Base-by-base conservation (phyloP, 2,113 vertebrate species). In the Campylomormyrus tamandua region DNA sequence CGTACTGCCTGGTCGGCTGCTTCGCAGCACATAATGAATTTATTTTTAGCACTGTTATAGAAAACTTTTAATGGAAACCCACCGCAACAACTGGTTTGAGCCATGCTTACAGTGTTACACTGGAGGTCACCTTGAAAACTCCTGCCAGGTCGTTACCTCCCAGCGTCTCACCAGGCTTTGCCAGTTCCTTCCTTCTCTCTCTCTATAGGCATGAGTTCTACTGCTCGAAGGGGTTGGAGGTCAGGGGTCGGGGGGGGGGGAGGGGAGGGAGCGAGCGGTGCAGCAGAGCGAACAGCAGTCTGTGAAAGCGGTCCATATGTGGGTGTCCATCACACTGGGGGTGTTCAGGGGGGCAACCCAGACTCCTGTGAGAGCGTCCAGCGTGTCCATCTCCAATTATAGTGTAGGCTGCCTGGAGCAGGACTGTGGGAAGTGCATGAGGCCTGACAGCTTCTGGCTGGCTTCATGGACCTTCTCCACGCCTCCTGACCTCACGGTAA, bases 281-380 rank as follows among this genome's bases (percentile, higher is more conserved):
- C 91, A 92, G 88, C n/a, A 86, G 91, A 89, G 90, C 91, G 91
- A 93, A 92, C 94, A 88, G 93, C 89, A 90, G 92, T 90, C 90
- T 80, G 49, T 89, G 66, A 70, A 88, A 80, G 90, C 91, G 87
- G 87, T 90, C 92, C 94, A 95, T 52, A 42, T 94, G 95, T 94
- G 92, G 92, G 87, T 0, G 94, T 95, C 95, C 91, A 91, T 94
- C 94, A 95, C 87, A 90, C 53, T 91, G 83, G 89, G 92, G 91
- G 93, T 6, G 15, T 92, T 90, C 90, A 93, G 50, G 91, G 87
- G 91, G 93, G 93, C 62, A 89, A 90, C 83, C 77, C 85, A 89
- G 92, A 91, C 92, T 92, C 91, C 90, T 91, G 91, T 94, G 93
- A 95, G 92, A 93, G 90, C 91, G 92, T 91, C 89, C 90, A 91